phyloP scores from a whole-genome alignment of 2,888 invertebrate species.

The Dermolepida albohirtum region DNA sequence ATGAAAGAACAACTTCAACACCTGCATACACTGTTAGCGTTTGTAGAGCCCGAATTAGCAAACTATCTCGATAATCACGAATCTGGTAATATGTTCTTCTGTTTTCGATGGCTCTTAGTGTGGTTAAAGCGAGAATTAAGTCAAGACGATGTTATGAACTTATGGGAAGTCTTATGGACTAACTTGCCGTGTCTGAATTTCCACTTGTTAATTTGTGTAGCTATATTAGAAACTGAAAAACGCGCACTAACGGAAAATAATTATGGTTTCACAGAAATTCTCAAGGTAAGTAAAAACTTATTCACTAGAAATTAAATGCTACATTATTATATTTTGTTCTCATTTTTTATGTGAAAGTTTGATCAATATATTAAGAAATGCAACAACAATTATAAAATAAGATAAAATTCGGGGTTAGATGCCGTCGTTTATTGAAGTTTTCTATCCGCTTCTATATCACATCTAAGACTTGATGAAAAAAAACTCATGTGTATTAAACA shows the following conservation, averaged over 20 bases:
- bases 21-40: slow-evolving; percentile 82
- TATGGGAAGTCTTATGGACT: slow-evolving; percentile 99
- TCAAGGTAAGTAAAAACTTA: slow-evolving; percentile 74
- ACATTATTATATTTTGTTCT: too few relatives aligned
- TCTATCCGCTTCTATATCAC: too few relatives aligned
- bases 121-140: slow-evolving; percentile 93
- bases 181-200: slow-evolving; percentile 94
- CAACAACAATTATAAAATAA: too few relatives aligned
- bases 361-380: too few relatives aligned
- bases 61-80: slow-evolving; percentile 88
- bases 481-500: too few relatives aligned
- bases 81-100: slow-evolving; percentile 97
- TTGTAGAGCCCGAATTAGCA: slow-evolving; percentile 87
- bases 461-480: too few relatives aligned
- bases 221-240: slow-evolving; percentile 92
- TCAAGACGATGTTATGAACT: slow-evolving; percentile 84
- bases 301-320: not conserved
- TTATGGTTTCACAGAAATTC: slow-evolving; percentile 95
- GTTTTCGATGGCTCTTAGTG: slow-evolving; percentile 96
- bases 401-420: too few relatives aligned
- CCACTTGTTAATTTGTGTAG: slow-evolving; percentile 91
- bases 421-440: too few relatives aligned
- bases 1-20: slow-evolving; percentile 94
- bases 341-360: too few relatives aligned
- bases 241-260: slow-evolving; percentile 88